A percentile compares a stretch with the other conserved stretches of the same genome.
These are phyloP conservation scores for Ophion slaviceki DNA, from an alignment of 2,888 invertebrate species.

Conservation along the genomic window DNA sequence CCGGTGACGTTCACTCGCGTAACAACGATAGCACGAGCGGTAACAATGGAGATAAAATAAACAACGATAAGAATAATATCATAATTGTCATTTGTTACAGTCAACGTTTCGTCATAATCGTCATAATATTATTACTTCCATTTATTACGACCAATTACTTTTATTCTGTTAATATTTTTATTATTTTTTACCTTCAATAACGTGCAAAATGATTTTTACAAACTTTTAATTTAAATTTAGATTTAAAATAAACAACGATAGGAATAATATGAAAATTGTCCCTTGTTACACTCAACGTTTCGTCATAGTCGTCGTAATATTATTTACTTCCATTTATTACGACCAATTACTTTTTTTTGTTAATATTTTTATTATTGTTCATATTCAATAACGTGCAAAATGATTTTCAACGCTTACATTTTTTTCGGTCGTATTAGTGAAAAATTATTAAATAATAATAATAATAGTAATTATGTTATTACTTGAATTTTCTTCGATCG, in stretches of 20 bases:
- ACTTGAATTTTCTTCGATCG: no score
- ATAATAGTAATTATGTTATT: no score
- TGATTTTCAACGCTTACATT: no score
- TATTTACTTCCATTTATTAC: not conserved
- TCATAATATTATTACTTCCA: not conserved
- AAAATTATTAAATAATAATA: no score
- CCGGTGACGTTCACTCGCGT: slow-evolving; percentile 7
- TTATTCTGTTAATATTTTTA: not conserved
- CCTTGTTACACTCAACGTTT: not conserved
- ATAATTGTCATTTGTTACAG: not conserved
- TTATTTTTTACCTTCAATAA: not conserved
- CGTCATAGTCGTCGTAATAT: not conserved
- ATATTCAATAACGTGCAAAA: not conserved
- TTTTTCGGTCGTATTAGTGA: no score
- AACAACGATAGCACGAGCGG: not conserved
- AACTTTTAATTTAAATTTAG: no score
- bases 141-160: not conserved
- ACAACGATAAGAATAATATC: not conserved
- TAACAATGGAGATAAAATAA: not conserved
- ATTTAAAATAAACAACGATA: not conserved
- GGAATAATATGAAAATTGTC: not conserved
- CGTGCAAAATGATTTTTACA: no score
- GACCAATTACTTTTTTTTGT: not conserved
- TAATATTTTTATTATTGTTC: not conserved
- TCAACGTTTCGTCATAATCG: not conserved